Base-by-base conservation (phyloP, 2,888 invertebrate species). In the Lacanobia oleracea region DNA sequence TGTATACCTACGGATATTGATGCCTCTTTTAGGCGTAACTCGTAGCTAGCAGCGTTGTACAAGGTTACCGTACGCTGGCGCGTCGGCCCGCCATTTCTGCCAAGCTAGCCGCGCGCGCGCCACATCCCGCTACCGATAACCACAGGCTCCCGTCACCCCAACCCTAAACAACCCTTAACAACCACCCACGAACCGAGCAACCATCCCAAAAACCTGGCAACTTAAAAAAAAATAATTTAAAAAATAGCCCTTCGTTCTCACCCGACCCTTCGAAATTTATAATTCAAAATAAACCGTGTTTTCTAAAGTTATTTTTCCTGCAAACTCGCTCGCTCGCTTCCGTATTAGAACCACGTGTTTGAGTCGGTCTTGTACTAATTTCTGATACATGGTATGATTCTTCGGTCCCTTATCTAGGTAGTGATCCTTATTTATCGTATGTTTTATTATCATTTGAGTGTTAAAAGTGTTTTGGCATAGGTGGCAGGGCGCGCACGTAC, bases 1-100 rank as follows among this genome's bases (percentile, higher is more conserved):
- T 86, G 85, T 84, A 84, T 86, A 86, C 84, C 84, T 84, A 84
- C 86, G 79, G 85, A 73, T 86, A 83, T 85, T 85, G 89, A 88
- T 92, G 90, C 82, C 88, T 90, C 90, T 87, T 91, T 92, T 91
- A 91, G 93, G 91, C 91, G 89, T 86, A 89, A 89, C 86, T 85
- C 88, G 84, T 79, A 83, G 86, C 87, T 90, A 90, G 89, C 88
- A 86, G 87, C 72, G 74, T 69, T 40, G 68, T 75, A 84, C 89
- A 90, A 90, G 92, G 92, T 89, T 90, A 89, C 80, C 81, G 88
- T 79, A 83, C 82, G 84, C 61, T 79, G 74, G 74, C 73, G 75
- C 77, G 76, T 72, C 81, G 69, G 77, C 85, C 86, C 90, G 92
- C 93, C 94, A 94, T 93, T 94, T 90, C 89, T 89, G 79, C 85